phyloP scores from a whole-genome alignment of 2,797 vertebrate species.

The Microctenopoma lineatum region DNA sequence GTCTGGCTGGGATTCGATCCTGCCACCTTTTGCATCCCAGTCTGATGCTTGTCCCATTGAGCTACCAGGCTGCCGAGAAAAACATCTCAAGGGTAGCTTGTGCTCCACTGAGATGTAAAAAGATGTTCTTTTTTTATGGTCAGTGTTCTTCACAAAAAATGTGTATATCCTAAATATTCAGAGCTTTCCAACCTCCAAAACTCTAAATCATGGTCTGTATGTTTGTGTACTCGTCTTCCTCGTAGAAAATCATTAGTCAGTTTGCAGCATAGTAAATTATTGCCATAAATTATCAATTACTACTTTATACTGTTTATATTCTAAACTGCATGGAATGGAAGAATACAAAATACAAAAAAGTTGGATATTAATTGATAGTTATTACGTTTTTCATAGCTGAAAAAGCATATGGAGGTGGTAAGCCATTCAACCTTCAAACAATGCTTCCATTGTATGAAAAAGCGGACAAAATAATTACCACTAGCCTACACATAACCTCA shows the following conservation, averaged over 20 bases:
- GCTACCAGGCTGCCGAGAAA: too few species aligned
- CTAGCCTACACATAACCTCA: conserved; percentile 9
- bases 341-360: neutral
- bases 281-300: neutral
- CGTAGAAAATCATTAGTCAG: neutral
- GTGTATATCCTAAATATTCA: too few species aligned
- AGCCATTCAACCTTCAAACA: neutral
- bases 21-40: too few species aligned
- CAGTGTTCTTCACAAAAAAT: neutral
- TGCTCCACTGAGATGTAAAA: neutral
- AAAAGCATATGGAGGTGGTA: neutral
- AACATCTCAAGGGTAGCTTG: too few species aligned
- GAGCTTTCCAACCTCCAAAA: too few species aligned
- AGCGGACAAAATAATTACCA: conserved; percentile 1
- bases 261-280: too few species aligned
- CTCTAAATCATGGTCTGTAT: too few species aligned
- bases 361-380: too few species aligned
- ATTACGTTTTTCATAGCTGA: too few species aligned
- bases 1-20: too few species aligned
- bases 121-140: neutral
- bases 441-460: neutral
- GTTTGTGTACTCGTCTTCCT: neutral
- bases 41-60: too few species aligned
- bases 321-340: neutral
- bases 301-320: neutral